Conservation (phyloP, 2,797 vertebrate species). For the Delichon dasypus region DNA sequence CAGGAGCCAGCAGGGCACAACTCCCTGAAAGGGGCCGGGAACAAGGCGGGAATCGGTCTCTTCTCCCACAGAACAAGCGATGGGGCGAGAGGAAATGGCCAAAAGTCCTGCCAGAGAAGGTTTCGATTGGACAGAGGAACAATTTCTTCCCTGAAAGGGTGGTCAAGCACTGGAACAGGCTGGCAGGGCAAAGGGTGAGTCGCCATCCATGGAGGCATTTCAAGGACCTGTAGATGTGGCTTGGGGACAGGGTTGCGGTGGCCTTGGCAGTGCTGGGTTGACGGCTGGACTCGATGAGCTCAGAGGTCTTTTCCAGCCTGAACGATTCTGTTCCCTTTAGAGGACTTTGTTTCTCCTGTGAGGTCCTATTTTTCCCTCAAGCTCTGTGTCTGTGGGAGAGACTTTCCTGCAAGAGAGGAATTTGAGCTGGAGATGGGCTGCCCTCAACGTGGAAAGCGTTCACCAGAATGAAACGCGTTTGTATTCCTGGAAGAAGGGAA, state of each 20-base stretch:
- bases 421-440: not conserved
- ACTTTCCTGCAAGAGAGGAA: too few relatives aligned
- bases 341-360: not conserved
- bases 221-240: not conserved
- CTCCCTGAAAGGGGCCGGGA: too few relatives aligned
- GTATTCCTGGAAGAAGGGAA: not conserved
- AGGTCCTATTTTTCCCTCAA: not conserved
- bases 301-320: not conserved
- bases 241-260: not conserved
- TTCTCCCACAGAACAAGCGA: too few relatives aligned
- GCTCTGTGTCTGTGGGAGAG: not conserved
- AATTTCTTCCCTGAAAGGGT: not conserved
- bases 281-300: not conserved
- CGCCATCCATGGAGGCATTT: not conserved
- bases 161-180: not conserved
- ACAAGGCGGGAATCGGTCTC: too few relatives aligned
- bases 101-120: not conserved
- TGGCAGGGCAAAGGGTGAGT: not conserved
- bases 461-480: not conserved
- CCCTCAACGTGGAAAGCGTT: not conserved
- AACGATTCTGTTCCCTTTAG: not conserved
- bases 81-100: not conserved
- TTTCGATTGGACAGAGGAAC: not conserved
- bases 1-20: too few relatives aligned
- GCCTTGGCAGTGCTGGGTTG: not conserved